Evolutionary conservation across 2,113 vertebrate species (phyloP).

Genomic region (Ammospiza nelsoni): DNA sequence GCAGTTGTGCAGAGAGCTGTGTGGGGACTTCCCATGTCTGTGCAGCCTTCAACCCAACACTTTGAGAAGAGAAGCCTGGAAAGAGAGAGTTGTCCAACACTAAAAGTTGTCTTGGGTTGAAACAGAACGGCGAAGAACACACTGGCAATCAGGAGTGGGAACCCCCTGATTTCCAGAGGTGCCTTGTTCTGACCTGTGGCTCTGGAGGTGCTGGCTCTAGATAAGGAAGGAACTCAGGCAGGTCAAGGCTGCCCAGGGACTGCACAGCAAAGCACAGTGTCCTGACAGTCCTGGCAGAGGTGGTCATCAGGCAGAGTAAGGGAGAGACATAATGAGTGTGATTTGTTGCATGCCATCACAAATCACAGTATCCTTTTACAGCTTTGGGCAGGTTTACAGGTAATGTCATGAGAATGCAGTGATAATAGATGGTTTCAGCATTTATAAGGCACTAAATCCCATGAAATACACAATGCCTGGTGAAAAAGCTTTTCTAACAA

Average conservation of each 20-base stretch:
- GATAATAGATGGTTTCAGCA: not conserved
- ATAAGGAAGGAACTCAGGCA: not conserved
- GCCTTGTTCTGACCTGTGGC: not conserved
- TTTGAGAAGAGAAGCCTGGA: not conserved
- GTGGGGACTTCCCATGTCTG: not conserved
- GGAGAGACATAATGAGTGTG: not conserved
- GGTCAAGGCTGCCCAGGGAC: not conserved
- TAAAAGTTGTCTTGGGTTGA: not conserved
- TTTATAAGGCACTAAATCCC: not conserved
- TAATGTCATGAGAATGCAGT: not conserved
- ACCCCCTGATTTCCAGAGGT: not conserved
- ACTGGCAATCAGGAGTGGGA: fast-evolving
- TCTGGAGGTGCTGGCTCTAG: not conserved
- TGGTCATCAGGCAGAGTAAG: not conserved
- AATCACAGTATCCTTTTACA: not conserved
- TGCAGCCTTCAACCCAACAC: not conserved
- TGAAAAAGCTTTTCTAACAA: slow-evolving; percentile 15
- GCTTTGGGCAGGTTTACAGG: not conserved
- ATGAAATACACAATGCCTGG: not conserved
- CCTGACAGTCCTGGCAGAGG: not conserved
- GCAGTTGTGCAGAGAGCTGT: not conserved
- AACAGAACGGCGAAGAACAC: not conserved
- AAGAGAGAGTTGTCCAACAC: not conserved
- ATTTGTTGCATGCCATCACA: not conserved
- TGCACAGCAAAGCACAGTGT: not conserved